phyloP scores from a whole-genome alignment of 2,113 vertebrate species.

The Chlamydotis undulata region DNA sequence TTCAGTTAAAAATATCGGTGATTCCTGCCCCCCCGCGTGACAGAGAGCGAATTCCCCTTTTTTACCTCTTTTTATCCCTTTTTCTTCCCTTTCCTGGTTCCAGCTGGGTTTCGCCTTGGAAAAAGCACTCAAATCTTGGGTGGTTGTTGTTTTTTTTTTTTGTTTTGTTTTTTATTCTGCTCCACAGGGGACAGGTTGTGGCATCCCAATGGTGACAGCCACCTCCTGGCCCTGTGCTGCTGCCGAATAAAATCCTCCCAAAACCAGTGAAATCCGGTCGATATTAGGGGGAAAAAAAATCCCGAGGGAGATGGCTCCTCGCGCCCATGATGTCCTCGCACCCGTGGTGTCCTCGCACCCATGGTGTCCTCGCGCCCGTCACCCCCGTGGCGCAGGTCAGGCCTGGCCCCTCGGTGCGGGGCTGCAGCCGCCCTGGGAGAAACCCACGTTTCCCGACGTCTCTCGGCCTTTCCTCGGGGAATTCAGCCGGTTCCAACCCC shows the following conservation, averaged over 20 bases:
- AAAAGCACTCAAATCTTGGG: fast-evolving
- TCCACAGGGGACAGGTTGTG: background rate
- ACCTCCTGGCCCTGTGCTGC: too few species aligned
- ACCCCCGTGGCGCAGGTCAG: background rate
- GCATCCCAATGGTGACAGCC: fast-evolving
- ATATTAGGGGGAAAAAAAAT: background rate
- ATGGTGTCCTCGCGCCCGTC: too few species aligned
- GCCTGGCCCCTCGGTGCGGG: background rate
- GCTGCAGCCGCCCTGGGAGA: background rate
- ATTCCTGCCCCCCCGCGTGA: background rate
- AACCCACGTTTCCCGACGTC: background rate
- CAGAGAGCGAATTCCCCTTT: background rate
- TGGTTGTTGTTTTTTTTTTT: background rate
- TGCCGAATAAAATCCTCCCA: background rate
- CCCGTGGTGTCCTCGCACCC: too few species aligned
- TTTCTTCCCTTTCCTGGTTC: background rate
- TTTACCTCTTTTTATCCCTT: background rate
- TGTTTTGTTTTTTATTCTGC: background rate
- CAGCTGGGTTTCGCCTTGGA: background rate
- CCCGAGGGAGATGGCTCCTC: background rate
- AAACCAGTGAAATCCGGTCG: background rate
- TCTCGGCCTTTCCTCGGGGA: background rate
- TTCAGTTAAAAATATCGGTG: background rate
- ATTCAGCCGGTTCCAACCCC: fast-evolving
- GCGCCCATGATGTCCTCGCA: too few species aligned